These are phyloP conservation scores for Willisornis vidua DNA, from an alignment of 2,113 vertebrate genomes.

Conservation along the genomic window DNA sequence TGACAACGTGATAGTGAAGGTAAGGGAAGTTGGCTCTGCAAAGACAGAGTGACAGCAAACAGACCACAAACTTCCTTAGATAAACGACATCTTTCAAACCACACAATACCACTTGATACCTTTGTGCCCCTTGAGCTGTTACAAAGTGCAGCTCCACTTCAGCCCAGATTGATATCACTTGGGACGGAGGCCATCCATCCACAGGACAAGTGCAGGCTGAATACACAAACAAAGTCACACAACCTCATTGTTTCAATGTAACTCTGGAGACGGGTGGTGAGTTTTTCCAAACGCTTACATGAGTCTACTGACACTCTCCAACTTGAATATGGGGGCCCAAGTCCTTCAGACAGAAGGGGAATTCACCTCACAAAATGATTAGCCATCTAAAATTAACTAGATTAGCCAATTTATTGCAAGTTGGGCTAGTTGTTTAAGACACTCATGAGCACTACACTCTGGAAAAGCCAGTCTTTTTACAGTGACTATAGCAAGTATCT, in stretches of 20 bases:
- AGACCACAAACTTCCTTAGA: constrained; percentile 58
- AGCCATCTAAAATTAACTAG: not conserved
- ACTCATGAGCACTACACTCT: not conserved
- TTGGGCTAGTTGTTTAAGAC: not conserved
- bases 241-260: not conserved
- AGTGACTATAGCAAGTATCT: not conserved
- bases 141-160: constrained; percentile 66
- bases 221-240: constrained; percentile 1
- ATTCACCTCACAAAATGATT: not conserved
- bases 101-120: constrained; percentile 52
- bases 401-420: not conserved
- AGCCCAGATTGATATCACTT: constrained; percentile 32
- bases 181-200: constrained; percentile 30
- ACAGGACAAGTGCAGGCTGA: constrained; percentile 26
- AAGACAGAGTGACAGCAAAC: constrained; percentile 63
- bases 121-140: constrained; percentile 44
- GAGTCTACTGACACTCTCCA: not conserved
- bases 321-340: not conserved
- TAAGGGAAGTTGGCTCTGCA: not conserved
- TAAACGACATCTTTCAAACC: constrained; percentile 53
- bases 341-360: not conserved
- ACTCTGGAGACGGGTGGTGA: not conserved
- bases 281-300: not conserved
- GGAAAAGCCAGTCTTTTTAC: not conserved
- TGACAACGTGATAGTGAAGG: not conserved